These are phyloP conservation scores for Herpetotheres cachinnans DNA, from an alignment of 2,113 vertebrate species.

Conservation along the genomic window DNA sequence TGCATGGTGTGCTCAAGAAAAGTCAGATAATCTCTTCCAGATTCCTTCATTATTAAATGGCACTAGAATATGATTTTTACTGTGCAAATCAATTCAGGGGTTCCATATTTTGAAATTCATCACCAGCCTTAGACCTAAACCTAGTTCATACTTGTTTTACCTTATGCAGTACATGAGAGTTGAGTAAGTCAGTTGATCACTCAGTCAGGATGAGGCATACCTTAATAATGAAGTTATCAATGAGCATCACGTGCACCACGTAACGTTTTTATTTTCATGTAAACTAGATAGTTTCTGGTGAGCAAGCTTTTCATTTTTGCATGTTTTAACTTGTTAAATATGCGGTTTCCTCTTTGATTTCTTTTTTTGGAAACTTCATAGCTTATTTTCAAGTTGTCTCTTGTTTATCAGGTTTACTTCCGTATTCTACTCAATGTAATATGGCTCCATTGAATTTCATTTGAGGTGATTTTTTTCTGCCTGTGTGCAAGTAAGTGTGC, in stretches of 20 bases:
- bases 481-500: neutral
- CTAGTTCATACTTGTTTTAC: neutral
- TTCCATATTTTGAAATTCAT: neutral
- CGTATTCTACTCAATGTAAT: neutral
- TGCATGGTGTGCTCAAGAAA: neutral
- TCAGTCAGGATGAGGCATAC: neutral
- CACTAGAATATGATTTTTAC: neutral
- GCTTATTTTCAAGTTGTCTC: neutral
- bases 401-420: neutral
- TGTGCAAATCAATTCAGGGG: neutral
- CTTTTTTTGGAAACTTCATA: neutral
- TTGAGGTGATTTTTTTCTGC: neutral
- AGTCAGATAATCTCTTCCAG: neutral
- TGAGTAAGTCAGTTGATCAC: neutral
- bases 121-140: neutral
- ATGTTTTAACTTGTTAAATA: neutral
- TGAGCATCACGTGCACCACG: accelerated
- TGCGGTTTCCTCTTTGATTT: neutral
- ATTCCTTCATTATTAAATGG: neutral
- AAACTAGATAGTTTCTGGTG: neutral
- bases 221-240: neutral
- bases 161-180: neutral
- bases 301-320: neutral
- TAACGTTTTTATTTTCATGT: neutral
- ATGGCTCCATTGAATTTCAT: neutral